phyloP scores from a whole-genome alignment of 1,140 invertebrate genomes.

The Dolichoris vasculosae region DNA sequence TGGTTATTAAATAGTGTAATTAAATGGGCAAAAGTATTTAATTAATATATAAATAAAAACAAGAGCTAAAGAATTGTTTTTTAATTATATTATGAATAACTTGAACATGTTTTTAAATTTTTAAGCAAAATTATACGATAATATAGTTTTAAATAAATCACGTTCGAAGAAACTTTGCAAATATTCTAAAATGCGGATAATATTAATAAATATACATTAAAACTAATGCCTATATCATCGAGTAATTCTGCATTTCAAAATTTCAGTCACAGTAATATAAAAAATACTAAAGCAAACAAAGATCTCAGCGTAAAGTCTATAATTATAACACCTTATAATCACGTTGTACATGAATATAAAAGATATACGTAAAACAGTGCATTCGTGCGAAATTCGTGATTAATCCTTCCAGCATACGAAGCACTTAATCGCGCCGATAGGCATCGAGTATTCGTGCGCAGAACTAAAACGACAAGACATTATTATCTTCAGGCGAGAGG shows the following conservation, averaged over 20 bases:
- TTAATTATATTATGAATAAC: too few relatives aligned
- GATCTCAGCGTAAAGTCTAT: neutral
- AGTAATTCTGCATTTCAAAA: neutral
- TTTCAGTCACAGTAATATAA: neutral
- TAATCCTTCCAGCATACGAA: conserved; percentile 10
- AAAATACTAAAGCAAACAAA: neutral
- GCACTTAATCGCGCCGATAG: conserved; percentile 22
- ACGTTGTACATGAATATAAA: neutral
- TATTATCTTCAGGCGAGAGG: neutral
- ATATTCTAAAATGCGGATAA: too few relatives aligned
- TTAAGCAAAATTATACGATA: too few relatives aligned
- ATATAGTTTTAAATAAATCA: too few relatives aligned
- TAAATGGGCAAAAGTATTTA: too few relatives aligned
- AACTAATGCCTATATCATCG: too few relatives aligned
- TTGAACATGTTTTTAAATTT: too few relatives aligned
- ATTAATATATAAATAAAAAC: too few relatives aligned
- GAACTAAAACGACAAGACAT: neutral
- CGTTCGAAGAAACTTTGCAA: too few relatives aligned
- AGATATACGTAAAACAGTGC: neutral
- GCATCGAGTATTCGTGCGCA: conserved; percentile 1
- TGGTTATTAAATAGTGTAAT: too few relatives aligned
- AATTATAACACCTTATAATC: neutral
- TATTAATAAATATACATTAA: too few relatives aligned
- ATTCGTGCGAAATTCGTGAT: conserved; percentile 28
- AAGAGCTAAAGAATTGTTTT: too few relatives aligned